Base-by-base conservation (phyloP, 2,797 vertebrate genomes). In the Acanthurus tractus region DNA sequence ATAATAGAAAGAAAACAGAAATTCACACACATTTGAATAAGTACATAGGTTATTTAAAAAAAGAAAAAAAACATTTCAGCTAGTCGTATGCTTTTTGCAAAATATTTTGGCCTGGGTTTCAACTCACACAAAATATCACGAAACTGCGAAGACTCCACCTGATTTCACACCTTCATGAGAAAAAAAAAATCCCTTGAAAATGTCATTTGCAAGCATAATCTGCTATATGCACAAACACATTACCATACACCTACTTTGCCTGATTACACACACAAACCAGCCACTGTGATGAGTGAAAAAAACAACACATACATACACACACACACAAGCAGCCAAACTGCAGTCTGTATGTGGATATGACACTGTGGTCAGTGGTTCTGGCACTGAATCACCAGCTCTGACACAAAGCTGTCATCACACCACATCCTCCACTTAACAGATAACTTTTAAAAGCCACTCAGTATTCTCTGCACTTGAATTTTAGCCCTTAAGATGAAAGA, bases 341-440 rank as follows among this genome's bases (percentile, higher is more conserved):
- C 25, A 52, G 68, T 14, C 56, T 64, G 55, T 46, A 9, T 20
- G 23, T 12, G 2, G 8, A 13, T 18, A 17, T 23, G 38, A 58
- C 14, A 12, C 64, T 42, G 53, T 17, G 22, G 14, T 61, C 44
- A 50, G 65, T 40, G n/a, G 56, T 25, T 14, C 7, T 9, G 54
- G 22, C 8, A 55, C 65, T 42, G 59, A 74, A 29, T 70, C 59
- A 29, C 25, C 25, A 29, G 5, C 25, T 4, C 2, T 29, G 5
- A 64, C 17, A 52, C 54, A 15, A 34, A 74, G 42, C 55, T 2
- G 61, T 73, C 70, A 55, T 5, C 1, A 1, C 50, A 4, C n/a
- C 61, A 11, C 63, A 63, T 73, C 46, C 12, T 23, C 48, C 73
- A 72, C 45, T 15, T 49, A 4, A 67, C 18, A 40, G 45, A 42